A percentile compares a stretch with the other conserved stretches of the same genome.
Conservation (phyloP, 2,113 vertebrate species). For the Cyprinus carpio region DNA sequence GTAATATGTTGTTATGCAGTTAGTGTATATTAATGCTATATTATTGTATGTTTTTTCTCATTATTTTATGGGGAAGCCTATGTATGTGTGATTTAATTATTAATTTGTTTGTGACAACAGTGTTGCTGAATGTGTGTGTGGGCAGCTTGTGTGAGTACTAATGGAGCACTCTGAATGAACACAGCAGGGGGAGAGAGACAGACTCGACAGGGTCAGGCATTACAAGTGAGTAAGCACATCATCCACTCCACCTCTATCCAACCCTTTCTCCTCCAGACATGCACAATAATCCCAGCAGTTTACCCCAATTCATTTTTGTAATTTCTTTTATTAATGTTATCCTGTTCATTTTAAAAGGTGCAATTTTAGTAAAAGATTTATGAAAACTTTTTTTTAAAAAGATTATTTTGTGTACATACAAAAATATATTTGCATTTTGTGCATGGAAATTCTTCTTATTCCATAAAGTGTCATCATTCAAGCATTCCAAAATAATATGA, state of each 20-base stretch:
- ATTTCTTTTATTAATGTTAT: neutral
- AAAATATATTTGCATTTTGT: neutral
- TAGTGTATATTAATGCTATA: neutral
- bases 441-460: neutral
- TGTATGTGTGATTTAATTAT: neutral
- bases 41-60: neutral
- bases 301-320: neutral
- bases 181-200: conserved; percentile 43
- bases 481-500: neutral
- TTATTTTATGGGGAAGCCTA: neutral
- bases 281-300: neutral
- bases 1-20: neutral
- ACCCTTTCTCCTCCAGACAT: conserved; percentile 29
- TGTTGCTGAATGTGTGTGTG: conserved; percentile 25
- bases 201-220: conserved; percentile 27
- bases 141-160: conserved; percentile 55
- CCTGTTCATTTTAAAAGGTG: neutral
- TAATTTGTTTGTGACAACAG: conserved; percentile 5
- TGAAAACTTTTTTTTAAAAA: neutral
- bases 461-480: neutral
- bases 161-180: conserved; percentile 58
- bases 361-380: neutral
- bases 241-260: conserved; percentile 52
- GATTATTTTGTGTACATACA: neutral
- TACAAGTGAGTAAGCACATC: conserved; percentile 62